Evolutionary conservation across 2,113 vertebrate species (phyloP).

Genomic region (Hylia prasina): DNA sequence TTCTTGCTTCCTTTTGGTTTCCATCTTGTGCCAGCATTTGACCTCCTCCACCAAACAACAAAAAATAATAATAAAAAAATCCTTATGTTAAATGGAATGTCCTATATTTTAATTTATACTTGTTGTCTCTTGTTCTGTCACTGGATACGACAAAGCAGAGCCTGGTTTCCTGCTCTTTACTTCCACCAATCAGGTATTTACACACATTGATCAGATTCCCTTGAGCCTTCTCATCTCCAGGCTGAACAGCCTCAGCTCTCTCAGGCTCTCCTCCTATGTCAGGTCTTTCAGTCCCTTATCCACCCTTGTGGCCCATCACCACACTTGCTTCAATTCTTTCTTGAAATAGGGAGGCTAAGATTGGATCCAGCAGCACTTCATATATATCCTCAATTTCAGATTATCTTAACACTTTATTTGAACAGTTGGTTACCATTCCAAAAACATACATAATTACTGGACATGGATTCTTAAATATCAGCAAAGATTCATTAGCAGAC

Average conservation of each 20-base stretch:
- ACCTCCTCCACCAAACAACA: neutral
- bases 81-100: neutral
- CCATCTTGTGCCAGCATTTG: fast-evolving
- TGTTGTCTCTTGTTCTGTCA: neutral
- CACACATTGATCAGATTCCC: neutral
- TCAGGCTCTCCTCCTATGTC: neutral
- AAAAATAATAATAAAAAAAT: fast-evolving
- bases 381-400: neutral
- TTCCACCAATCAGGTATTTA: neutral
- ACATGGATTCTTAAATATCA: neutral
- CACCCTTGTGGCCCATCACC: neutral
- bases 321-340: neutral
- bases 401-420: neutral
- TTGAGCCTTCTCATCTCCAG: neutral
- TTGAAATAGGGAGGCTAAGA: neutral
- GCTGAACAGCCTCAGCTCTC: neutral
- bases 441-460: neutral
- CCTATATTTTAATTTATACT: neutral
- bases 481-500: neutral
- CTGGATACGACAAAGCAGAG: neutral
- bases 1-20: neutral
- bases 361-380: neutral
- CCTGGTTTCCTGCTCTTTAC: neutral
- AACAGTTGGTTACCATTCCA: neutral
- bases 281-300: neutral